A percentile compares a stretch with the other conserved stretches of the same genome.
Conservation (phyloP, 2,113 vertebrate species). For the Himantopus leucocephalus region DNA sequence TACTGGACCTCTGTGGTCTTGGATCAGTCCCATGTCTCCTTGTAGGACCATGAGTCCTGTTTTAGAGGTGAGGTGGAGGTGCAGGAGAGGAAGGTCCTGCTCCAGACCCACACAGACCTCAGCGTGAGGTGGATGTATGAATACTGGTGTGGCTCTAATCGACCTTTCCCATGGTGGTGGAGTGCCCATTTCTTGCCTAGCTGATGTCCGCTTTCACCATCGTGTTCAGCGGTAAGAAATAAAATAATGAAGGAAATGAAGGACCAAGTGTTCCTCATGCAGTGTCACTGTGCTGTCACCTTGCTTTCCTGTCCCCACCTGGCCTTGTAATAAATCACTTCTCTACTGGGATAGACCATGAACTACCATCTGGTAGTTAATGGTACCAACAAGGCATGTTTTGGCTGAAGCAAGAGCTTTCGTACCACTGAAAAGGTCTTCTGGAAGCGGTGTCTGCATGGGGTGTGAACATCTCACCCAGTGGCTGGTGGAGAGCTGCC, state of each 20-base stretch:
- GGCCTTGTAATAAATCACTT: neutral
- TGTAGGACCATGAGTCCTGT: accelerated
- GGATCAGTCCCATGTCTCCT: neutral
- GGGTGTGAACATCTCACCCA: accelerated
- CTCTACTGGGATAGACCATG: neutral
- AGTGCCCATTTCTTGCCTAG: neutral
- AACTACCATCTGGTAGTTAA: no score
- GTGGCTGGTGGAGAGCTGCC: neutral
- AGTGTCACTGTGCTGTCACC: neutral
- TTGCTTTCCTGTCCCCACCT: neutral
- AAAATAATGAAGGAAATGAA: neutral
- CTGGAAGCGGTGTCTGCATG: accelerated
- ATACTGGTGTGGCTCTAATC: neutral
- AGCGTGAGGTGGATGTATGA: neutral
- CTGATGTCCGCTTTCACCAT: neutral
- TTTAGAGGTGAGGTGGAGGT: neutral
- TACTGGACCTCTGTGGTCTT: neutral
- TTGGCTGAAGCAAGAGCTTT: neutral
- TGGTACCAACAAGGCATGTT: neutral
- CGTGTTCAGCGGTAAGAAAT: accelerated
- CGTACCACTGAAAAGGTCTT: accelerated
- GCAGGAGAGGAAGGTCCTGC: neutral
- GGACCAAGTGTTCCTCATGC: accelerated
- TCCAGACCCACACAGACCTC: neutral
- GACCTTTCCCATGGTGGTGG: neutral